These are phyloP conservation scores for Drosophila lacertosa DNA, from an alignment of 1,140 invertebrate species.

Conservation along the genomic window DNA sequence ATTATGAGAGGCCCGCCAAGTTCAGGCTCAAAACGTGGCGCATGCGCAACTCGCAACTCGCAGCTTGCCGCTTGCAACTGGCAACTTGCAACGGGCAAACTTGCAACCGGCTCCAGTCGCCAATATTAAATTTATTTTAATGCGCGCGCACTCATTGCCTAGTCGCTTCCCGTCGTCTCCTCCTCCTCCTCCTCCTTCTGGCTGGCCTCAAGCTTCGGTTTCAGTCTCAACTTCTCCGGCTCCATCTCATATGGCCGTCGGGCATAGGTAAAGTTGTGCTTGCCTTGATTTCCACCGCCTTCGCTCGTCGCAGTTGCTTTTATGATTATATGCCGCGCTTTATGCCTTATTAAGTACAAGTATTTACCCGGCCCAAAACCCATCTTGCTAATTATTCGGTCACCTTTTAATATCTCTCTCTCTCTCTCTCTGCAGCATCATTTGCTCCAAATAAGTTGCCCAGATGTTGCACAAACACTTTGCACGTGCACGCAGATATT, in stretches of 20 bases:
- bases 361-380: constrained; percentile 21
- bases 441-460: constrained; percentile 15
- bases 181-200: too few species aligned
- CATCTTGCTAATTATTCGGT: constrained; percentile 53
- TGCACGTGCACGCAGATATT: neutral
- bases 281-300: constrained; percentile 30
- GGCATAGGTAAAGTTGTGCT: constrained; percentile 29
- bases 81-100: constrained; percentile 12
- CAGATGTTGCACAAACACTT: constrained; percentile 32
- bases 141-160: constrained; percentile 48
- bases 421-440: neutral
- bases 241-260: constrained; percentile 49
- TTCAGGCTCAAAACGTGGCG: constrained; percentile 64
- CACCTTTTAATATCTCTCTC: neutral
- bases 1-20: constrained; percentile 76
- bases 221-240: constrained; percentile 12
- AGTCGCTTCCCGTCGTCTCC: constrained; percentile 3
- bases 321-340: constrained; percentile 41
- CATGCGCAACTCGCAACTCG: constrained; percentile 32
- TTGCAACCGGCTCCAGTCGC: constrained; percentile 59
- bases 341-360: constrained; percentile 31
- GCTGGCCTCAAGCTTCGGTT: constrained; percentile 11
- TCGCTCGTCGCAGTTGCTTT: constrained; percentile 12
- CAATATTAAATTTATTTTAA: constrained; percentile 82
- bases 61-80: constrained; percentile 22